Conservation (phyloP, 2,888 invertebrate genomes). For the Platypus cylindrus region DNA sequence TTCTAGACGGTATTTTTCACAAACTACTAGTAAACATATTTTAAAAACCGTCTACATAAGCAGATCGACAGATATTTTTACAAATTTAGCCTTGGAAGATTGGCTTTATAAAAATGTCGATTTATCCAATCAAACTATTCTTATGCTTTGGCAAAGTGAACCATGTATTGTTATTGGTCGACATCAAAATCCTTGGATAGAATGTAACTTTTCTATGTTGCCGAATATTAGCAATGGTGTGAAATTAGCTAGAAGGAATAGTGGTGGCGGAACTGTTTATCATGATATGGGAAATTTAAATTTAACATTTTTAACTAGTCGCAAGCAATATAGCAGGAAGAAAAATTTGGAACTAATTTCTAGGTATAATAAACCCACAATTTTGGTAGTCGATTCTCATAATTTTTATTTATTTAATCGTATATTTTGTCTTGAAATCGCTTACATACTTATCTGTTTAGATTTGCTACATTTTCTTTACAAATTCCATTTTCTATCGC, state of each 20-base stretch:
- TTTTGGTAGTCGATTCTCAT: too few relatives aligned
- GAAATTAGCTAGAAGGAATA: constrained; percentile 74
- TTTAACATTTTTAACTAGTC: constrained; percentile 79
- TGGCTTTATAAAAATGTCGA: constrained; percentile 87
- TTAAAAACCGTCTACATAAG: constrained; percentile 92
- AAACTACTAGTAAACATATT: too few relatives aligned
- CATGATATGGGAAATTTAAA: constrained; percentile 92
- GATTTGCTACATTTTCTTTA: too few relatives aligned
- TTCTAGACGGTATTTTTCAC: too few relatives aligned
- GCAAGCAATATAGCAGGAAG: constrained; percentile 71
- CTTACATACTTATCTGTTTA: too few relatives aligned
- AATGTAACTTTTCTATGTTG: constrained; percentile 65
- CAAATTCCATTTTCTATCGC: too few relatives aligned
- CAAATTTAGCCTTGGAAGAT: constrained; percentile 91
- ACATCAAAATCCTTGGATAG: constrained; percentile 94
- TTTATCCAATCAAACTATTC: constrained; percentile 67
- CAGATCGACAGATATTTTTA: constrained; percentile 78
- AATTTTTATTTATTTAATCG: too few relatives aligned
- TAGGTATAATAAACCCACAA: too few relatives aligned
- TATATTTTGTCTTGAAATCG: too few relatives aligned
- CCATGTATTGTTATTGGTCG: constrained; percentile 94
- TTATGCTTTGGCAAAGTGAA: constrained; percentile 86
- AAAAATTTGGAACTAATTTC: constrained; percentile 81
- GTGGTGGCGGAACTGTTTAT: constrained; percentile 95
- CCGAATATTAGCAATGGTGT: constrained; percentile 44